phyloP scores from a whole-genome alignment of 2,888 invertebrate genomes.

The Acleris cristana region DNA sequence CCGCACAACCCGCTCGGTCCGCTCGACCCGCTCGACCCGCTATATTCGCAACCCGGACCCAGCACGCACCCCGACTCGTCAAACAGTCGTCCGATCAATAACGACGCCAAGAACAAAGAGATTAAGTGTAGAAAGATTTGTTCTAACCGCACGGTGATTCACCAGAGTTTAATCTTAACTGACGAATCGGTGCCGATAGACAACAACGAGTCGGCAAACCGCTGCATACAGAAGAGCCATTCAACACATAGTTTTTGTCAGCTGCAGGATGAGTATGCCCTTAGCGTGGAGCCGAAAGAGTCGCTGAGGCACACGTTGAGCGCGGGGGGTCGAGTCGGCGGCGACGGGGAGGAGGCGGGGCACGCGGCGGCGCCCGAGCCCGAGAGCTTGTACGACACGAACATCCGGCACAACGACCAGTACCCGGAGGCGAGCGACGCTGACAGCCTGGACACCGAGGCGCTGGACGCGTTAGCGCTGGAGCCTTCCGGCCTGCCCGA shows the following conservation, averaged over 20 bases:
- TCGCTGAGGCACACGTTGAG: constrained; percentile 51
- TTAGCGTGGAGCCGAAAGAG: constrained; percentile 37
- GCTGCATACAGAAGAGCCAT: constrained; percentile 57
- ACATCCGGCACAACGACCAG: constrained; percentile 73
- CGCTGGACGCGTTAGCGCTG: constrained; percentile 68
- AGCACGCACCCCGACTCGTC: constrained; percentile 47
- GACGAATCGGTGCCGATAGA: constrained; percentile 44
- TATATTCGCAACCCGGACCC: constrained; percentile 48
- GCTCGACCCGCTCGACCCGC: constrained; percentile 41
- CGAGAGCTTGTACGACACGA: constrained; percentile 65
- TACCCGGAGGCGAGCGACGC: constrained; percentile 73
- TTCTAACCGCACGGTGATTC: constrained; percentile 49
- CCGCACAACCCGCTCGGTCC: constrained; percentile 41
- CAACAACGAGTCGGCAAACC: constrained; percentile 55
- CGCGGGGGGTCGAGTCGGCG: constrained; percentile 51
- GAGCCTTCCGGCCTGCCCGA: constrained; percentile 72
- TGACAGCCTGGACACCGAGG: constrained; percentile 69
- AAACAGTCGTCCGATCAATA: constrained; percentile 39
- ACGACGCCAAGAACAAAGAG: constrained; percentile 45
- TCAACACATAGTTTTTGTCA: constrained; percentile 59
- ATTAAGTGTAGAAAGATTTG: constrained; percentile 43
- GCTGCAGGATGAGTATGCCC: constrained; percentile 30
- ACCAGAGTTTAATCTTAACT: constrained; percentile 61
- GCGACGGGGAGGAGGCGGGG: constrained; percentile 42
- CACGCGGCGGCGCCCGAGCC: constrained; percentile 33